These are phyloP conservation scores for Zophobas atratus DNA, from an alignment of 1,140 invertebrate genomes.

Conservation along the genomic window DNA sequence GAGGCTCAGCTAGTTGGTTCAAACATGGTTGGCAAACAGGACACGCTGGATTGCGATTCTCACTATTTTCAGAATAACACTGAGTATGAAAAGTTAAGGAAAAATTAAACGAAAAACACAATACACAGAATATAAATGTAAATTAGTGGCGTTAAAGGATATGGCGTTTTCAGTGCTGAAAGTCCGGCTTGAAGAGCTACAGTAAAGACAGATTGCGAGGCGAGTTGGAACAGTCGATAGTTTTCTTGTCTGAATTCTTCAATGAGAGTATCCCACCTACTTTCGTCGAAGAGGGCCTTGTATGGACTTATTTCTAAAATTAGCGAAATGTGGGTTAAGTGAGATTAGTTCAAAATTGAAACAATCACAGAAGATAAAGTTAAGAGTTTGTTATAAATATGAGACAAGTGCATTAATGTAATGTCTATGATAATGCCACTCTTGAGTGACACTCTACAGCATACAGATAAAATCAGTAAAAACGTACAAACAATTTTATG, in stretches of 20 bases:
- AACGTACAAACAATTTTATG: no score
- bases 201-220: constrained; percentile 91
- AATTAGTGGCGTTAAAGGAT: constrained; percentile 68
- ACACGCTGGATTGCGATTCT: constrained; percentile 87
- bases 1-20: constrained; percentile 86
- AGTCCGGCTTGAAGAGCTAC: constrained; percentile 93
- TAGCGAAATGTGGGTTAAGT: constrained; percentile 1
- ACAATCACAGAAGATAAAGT: no score
- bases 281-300: constrained; percentile 70
- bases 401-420: no score
- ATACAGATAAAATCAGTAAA: no score
- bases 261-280: constrained; percentile 87
- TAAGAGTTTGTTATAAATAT: no score
- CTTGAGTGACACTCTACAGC: no score
- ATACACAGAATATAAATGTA: not conserved
- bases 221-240: constrained; percentile 94
- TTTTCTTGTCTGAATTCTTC: constrained; percentile 95
- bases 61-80: constrained; percentile 76
- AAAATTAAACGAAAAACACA: constrained; percentile 31
- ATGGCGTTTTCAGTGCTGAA: constrained; percentile 95
- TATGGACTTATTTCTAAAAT: constrained; percentile 73
- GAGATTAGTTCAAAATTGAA: not conserved
- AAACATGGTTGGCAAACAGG: constrained; percentile 94
- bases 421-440: no score
- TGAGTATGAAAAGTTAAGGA: constrained; percentile 70